Conservation (phyloP, 2,888 invertebrate species). For the Omphaloscelis lunosa region DNA sequence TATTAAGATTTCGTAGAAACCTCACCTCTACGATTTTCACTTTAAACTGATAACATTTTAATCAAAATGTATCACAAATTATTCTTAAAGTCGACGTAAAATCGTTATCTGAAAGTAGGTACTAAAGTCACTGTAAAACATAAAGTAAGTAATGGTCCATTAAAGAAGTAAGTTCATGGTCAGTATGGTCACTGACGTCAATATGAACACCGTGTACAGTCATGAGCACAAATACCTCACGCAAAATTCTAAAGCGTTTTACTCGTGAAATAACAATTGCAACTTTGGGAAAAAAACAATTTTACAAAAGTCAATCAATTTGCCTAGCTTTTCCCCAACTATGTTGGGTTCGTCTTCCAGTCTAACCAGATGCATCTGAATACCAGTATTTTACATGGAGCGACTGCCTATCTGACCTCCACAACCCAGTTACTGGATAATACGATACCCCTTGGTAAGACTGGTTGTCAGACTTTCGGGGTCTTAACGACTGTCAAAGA, state of each 20-base stretch:
- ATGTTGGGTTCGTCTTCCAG: too few relatives aligned
- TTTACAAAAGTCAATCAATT: neutral
- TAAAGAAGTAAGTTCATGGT: slow-evolving; percentile 42
- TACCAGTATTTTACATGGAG: too few relatives aligned
- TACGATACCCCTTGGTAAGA: too few relatives aligned
- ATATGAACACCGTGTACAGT: neutral
- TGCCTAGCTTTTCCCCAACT: too few relatives aligned
- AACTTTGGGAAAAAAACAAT: neutral
- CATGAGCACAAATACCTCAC: neutral
- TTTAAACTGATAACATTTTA: slow-evolving; percentile 22
- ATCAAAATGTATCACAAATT: slow-evolving; percentile 34
- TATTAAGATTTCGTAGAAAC: slow-evolving; percentile 16
- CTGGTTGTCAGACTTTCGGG: too few relatives aligned
- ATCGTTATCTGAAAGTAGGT: neutral
- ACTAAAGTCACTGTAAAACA: slow-evolving; percentile 11
- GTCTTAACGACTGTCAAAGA: too few relatives aligned
- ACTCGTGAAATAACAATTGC: neutral
- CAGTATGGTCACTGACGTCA: slow-evolving; percentile 48
- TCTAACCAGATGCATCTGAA: too few relatives aligned
- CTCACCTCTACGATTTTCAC: neutral
- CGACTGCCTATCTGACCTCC: too few relatives aligned
- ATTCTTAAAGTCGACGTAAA: slow-evolving; percentile 6
- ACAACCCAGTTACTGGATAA: too few relatives aligned
- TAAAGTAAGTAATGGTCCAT: slow-evolving; percentile 34
- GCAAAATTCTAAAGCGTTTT: neutral